Evolutionary conservation across 2,888 invertebrate genomes (phyloP).

Genomic region (Himalopsyche anomala): DNA sequence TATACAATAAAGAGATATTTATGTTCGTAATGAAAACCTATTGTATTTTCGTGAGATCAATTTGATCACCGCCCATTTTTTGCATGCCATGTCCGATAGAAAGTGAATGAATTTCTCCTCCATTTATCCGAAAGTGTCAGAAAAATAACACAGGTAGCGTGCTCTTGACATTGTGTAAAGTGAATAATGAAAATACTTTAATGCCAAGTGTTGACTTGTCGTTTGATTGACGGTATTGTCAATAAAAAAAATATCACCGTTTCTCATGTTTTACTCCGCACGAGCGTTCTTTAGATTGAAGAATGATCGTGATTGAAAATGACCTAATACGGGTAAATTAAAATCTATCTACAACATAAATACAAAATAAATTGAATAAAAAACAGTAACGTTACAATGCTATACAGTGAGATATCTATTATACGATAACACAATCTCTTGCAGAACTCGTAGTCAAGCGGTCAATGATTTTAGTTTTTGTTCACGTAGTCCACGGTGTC

Average conservation of each 20-base stretch:
- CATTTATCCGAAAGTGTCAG: background rate
- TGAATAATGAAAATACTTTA: background rate
- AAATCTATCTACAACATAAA: too few relatives aligned
- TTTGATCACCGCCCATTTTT: background rate
- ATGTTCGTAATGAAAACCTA: background rate
- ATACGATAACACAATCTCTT: too few relatives aligned
- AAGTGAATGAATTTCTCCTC: constrained; percentile 13
- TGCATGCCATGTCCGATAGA: background rate
- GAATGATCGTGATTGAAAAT: background rate
- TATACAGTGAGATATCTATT: too few relatives aligned
- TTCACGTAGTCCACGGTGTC: too few relatives aligned
- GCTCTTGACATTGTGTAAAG: constrained; percentile 2
- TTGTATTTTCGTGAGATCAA: constrained; percentile 15
- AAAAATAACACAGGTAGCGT: background rate
- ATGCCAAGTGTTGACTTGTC: background rate
- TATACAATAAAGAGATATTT: too few relatives aligned
- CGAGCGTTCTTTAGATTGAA: background rate
- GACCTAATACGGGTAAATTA: too few relatives aligned
- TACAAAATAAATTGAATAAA: too few relatives aligned
- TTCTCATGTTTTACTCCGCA: background rate
- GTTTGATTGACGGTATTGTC: background rate
- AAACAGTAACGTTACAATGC: too few relatives aligned
- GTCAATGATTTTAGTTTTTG: too few relatives aligned
- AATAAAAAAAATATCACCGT: background rate
- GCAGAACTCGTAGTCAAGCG: too few relatives aligned